Evolutionary conservation across 2,888 invertebrate genomes (phyloP).

Genomic region (Drosophila paramelanica): DNA sequence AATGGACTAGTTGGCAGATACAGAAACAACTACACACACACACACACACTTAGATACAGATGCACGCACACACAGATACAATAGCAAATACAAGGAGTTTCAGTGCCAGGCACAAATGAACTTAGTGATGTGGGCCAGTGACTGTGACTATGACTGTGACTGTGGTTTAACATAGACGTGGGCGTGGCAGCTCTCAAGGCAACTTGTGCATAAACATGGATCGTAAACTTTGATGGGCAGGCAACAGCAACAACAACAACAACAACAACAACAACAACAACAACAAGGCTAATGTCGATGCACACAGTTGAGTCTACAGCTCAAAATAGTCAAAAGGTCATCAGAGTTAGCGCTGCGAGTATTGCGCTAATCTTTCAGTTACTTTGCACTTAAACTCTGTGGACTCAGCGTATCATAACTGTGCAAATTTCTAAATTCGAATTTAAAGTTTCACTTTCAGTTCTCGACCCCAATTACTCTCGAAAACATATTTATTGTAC

Average conservation of each 20-base stretch:
- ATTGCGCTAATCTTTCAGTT: constrained; percentile 12
- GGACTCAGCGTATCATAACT: constrained; percentile 9
- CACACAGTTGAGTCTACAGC: constrained; percentile 13
- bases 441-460: constrained; percentile 1
- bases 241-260: not conserved
- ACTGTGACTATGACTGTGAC: constrained; percentile 7
- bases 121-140: constrained; percentile 25
- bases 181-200: constrained; percentile 49
- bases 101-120: constrained; percentile 41
- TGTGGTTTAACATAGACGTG: constrained; percentile 17
- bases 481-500: too few species aligned
- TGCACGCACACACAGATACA: constrained; percentile 3
- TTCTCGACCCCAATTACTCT: constrained; percentile 8
- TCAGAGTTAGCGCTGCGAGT: constrained; percentile 24
- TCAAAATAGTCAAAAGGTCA: constrained; percentile 43
- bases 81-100: constrained; percentile 27
- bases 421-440: constrained; percentile 12
- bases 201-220: constrained; percentile 44
- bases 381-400: constrained; percentile 5
- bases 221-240: constrained; percentile 51
- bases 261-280: not conserved
- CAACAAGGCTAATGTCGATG: constrained; percentile 9
- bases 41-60: constrained; percentile 2
- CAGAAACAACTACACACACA: constrained; percentile 12
- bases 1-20: constrained; percentile 54